Evolutionary conservation across 2,797 vertebrate genomes (phyloP).

Genomic region (Urocyon cinereoargenteus): DNA sequence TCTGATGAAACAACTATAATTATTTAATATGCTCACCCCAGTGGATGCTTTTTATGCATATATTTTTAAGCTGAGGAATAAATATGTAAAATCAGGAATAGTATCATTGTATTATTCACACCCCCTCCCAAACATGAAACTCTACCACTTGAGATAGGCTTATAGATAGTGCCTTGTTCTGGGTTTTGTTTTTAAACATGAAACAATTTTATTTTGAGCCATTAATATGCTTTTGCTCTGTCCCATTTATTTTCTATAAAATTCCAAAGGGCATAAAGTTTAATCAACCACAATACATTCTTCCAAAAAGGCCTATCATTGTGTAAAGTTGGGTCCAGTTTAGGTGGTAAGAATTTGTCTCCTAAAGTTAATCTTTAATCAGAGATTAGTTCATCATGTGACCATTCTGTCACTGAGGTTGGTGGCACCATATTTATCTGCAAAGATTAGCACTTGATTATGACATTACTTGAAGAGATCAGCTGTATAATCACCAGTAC

Average conservation of each 20-base stretch:
- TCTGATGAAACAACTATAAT: neutral
- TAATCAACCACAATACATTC: neutral
- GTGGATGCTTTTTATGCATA: conserved; percentile 15
- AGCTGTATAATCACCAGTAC: neutral
- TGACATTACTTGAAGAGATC: neutral
- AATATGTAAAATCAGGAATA: neutral
- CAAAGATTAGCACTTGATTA: neutral
- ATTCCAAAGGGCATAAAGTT: neutral
- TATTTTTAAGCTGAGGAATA: conserved; percentile 22
- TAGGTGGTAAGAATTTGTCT: neutral
- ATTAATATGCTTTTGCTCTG: neutral
- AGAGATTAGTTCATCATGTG: neutral
- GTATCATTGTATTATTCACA: neutral
- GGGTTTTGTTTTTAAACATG: neutral
- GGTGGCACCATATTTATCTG: neutral
- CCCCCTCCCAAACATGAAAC: neutral
- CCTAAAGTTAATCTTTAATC: conserved; percentile 24
- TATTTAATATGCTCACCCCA: neutral
- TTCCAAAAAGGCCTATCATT: neutral
- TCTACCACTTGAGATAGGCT: neutral
- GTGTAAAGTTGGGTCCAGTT: neutral
- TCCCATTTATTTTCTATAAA: neutral
- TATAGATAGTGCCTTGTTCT: neutral
- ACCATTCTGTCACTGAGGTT: neutral
- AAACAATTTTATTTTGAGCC: conserved; percentile 24